These are phyloP conservation scores for Amphiprion clarkii DNA, from an alignment of 2,797 vertebrate species.

Conservation along the genomic window DNA sequence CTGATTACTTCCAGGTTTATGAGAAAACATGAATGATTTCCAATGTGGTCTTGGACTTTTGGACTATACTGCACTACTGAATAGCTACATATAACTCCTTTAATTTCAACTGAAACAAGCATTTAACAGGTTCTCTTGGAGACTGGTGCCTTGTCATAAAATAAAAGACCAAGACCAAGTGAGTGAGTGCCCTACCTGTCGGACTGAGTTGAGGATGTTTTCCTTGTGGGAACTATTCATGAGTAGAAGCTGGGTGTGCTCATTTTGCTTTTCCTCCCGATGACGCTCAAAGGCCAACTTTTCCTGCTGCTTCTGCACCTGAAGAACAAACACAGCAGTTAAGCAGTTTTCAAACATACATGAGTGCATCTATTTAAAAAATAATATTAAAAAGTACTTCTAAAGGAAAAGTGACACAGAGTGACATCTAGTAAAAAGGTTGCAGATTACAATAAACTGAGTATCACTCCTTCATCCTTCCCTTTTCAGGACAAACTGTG, in stretches of 20 bases:
- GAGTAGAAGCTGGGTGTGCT: conserved; percentile 89
- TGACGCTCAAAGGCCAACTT: conserved; percentile 93
- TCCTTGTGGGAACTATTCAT: conserved; percentile 89
- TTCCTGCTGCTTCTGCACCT: conserved; percentile 92
- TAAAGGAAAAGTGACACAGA: too few species aligned
- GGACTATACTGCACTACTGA: too few species aligned
- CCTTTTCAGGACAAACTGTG: too few species aligned
- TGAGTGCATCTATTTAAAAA: neutral
- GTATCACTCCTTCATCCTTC: too few species aligned
- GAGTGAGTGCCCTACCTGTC: conserved; percentile 81
- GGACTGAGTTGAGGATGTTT: conserved; percentile 89
- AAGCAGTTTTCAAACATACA: neutral
- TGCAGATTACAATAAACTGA: too few species aligned
- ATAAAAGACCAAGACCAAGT: neutral
- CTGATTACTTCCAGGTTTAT: too few species aligned
- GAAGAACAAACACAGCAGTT: conserved; percentile 2
- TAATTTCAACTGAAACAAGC: too few species aligned
- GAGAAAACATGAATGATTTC: too few species aligned
- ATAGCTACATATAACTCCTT: too few species aligned
- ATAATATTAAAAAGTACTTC: neutral
- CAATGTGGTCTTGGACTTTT: too few species aligned
- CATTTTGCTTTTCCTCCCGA: conserved; percentile 87
- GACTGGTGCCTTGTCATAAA: neutral
- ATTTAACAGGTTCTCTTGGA: too few species aligned
- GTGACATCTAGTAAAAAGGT: too few species aligned